Conservation (phyloP, 2,797 vertebrate genomes). For the Emydoidea blandingii region DNA sequence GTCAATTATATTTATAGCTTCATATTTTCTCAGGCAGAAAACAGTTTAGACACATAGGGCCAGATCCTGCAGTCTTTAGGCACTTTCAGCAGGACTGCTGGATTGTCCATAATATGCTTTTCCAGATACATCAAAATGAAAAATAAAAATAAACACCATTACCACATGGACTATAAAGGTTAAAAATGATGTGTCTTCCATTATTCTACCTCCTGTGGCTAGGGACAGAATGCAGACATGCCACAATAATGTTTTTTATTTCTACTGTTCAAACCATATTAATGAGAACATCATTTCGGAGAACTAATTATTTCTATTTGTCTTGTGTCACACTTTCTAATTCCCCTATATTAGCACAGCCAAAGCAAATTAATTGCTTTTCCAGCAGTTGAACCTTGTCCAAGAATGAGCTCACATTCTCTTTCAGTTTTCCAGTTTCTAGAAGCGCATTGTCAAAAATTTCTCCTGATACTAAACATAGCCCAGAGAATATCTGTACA, state of each 20-base stretch:
- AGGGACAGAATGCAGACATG: constrained; percentile 86
- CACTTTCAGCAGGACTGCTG: constrained; percentile 12
- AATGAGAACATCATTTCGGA: constrained; percentile 99
- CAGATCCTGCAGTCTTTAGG: neutral
- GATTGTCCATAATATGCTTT: constrained; percentile 16
- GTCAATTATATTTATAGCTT: constrained; percentile 36
- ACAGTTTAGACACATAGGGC: neutral
- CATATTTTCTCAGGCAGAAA: constrained; percentile 20
- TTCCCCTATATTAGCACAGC: constrained; percentile 99
- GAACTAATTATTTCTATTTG: constrained; percentile 99
- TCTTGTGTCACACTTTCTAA: constrained; percentile 99
- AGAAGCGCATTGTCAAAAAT: constrained; percentile 90
- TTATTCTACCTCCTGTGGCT: constrained; percentile 80
- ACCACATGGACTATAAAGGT: constrained; percentile 68
- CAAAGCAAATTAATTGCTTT: constrained; percentile 99
- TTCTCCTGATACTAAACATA: constrained; percentile 89
- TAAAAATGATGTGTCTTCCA: constrained; percentile 72
- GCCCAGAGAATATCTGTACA: constrained; percentile 87
- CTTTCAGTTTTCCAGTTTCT: constrained; percentile 92
- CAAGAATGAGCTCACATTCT: constrained; percentile 96
- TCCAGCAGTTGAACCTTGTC: constrained; percentile 98
- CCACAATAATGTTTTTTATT: constrained; percentile 90
- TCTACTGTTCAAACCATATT: constrained; percentile 90
- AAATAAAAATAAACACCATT: constrained; percentile 61
- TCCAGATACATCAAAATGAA: constrained; percentile 34